Percentiles rank a stretch among this genome's conserved stretches.
These are phyloP conservation scores for Tamandua tetradactyla DNA, from an alignment of 2,797 vertebrate genomes.

Conservation along the genomic window DNA sequence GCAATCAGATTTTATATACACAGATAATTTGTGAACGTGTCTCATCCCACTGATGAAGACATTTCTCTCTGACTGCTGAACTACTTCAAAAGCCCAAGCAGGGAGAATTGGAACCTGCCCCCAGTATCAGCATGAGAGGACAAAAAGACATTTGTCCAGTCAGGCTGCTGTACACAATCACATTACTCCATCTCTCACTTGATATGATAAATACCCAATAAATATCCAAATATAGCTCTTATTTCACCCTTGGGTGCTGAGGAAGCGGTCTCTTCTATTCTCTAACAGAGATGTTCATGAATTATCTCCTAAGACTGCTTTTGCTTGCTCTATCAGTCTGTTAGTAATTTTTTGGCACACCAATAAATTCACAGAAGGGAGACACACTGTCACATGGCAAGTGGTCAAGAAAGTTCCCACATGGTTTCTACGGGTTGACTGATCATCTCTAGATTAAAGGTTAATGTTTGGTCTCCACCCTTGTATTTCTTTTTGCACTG, in stretches of 20 bases:
- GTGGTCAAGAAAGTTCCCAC: conserved; percentile 12
- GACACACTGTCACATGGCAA: background rate
- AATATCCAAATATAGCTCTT: background rate
- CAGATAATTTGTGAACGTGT: conserved; percentile 51
- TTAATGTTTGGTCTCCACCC: conserved; percentile 17
- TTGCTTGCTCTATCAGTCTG: conserved; percentile 39
- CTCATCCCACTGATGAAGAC: conserved; percentile 17
- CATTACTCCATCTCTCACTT: background rate
- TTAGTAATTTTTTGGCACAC: conserved; percentile 24
- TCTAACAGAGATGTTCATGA: conserved; percentile 8
- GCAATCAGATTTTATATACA: conserved; percentile 4
- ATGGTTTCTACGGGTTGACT: conserved; percentile 38
- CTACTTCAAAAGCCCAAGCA: conserved; percentile 47
- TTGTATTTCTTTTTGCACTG: conserved; percentile 52
- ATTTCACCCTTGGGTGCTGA: conserved; percentile 13
- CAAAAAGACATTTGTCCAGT: background rate
- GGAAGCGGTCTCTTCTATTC: conserved; percentile 5
- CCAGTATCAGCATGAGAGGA: conserved; percentile 22
- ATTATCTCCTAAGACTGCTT: conserved; percentile 12
- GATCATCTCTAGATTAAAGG: background rate
- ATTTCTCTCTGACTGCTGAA: conserved; percentile 19
- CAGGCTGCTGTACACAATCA: background rate
- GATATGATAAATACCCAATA: background rate
- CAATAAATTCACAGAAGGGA: conserved; percentile 35
- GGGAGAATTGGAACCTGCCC: background rate